These are phyloP conservation scores for Crocodylus rhombifer DNA, from an alignment of 2,797 vertebrate species.

Conservation along the genomic window DNA sequence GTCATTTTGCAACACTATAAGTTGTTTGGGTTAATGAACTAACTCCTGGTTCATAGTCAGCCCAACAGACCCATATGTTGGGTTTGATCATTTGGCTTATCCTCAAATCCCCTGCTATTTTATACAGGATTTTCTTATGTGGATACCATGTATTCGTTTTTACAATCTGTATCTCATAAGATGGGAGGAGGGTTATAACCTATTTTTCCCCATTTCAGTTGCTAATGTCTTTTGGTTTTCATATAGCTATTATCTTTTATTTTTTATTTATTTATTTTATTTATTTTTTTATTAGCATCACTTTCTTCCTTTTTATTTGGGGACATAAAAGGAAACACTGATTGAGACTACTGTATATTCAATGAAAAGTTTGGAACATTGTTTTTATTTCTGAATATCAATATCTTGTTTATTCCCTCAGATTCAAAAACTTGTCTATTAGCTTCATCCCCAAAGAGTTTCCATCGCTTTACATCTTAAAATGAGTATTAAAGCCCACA, in stretches of 20 bases:
- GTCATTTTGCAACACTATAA: conserved; percentile 30
- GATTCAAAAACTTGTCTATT: background rate
- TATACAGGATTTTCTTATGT: background rate
- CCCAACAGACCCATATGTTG: background rate
- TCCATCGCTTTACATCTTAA: background rate
- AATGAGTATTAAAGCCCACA: background rate
- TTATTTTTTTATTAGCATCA: fast-evolving
- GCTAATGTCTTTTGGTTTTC: background rate
- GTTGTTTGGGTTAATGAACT: conserved; percentile 42
- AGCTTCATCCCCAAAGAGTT: background rate
- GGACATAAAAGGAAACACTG: background rate
- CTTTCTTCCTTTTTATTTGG: background rate
- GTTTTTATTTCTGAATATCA: background rate
- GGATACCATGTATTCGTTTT: conserved; percentile 41
- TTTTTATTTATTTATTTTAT: fast-evolving
- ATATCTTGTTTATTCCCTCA: background rate
- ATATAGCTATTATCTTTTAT: background rate
- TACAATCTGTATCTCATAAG: background rate
- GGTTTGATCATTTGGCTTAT: conserved; percentile 31
- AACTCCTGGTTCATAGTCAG: background rate
- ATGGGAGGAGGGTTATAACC: conserved; percentile 7
- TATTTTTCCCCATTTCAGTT: conserved; percentile 11
- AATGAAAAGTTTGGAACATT: background rate
- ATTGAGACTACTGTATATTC: background rate
- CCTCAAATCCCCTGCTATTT: conserved; percentile 23